These are phyloP conservation scores for Drosophila testacea DNA, from an alignment of 2,888 invertebrate species.

Conservation along the genomic window DNA sequence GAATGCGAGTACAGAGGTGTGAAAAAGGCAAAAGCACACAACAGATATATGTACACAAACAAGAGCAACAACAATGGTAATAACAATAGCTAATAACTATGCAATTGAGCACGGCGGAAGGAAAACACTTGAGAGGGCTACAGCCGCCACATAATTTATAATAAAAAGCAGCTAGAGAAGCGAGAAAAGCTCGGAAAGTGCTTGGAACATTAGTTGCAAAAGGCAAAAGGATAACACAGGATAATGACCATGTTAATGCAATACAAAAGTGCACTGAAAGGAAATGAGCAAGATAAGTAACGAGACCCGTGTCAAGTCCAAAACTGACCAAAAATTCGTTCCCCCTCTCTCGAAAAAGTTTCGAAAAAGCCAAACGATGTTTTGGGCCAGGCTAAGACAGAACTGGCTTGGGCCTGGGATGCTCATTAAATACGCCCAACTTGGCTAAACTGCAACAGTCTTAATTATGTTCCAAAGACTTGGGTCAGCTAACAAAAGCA, in stretches of 20 bases:
- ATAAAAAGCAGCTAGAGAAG: constrained; percentile 34
- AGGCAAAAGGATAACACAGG: constrained; percentile 55
- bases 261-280: constrained; percentile 79
- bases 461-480: constrained; percentile 74
- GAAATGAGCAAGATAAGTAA: constrained; percentile 78
- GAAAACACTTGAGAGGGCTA: constrained; percentile 53
- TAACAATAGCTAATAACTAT: constrained; percentile 65
- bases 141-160: constrained; percentile 46
- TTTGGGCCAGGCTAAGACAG: constrained; percentile 17
- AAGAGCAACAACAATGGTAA: constrained; percentile 26
- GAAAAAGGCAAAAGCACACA: constrained; percentile 41
- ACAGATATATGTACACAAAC: constrained; percentile 14
- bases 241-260: constrained; percentile 80
- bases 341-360: constrained; percentile 20
- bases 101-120: constrained; percentile 67
- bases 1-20: constrained; percentile 60
- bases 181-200: constrained; percentile 13
- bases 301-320: constrained; percentile 43
- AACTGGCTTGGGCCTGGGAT: constrained; percentile 28
- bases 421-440: constrained; percentile 77
- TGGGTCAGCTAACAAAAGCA: constrained; percentile 38
- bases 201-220: constrained; percentile 62
- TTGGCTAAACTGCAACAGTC: constrained; percentile 66
- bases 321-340: constrained; percentile 49
- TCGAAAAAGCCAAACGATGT: constrained; percentile 58